These are phyloP conservation scores for Antheraea yamamai DNA, from an alignment of 2,888 invertebrate genomes.

Conservation along the genomic window DNA sequence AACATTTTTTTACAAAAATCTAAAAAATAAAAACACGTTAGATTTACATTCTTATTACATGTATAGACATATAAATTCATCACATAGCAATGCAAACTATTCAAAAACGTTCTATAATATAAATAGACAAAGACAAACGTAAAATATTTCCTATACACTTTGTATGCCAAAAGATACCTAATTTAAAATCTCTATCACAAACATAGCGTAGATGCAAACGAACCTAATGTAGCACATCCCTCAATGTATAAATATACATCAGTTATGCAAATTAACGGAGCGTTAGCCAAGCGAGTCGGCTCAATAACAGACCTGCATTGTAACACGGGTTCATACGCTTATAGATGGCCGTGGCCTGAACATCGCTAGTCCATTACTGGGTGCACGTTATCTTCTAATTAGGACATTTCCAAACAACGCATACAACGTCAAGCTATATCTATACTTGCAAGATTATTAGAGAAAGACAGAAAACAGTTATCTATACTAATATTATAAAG, in stretches of 20 bases:
- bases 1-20: too few relatives aligned
- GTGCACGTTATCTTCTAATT: conserved; percentile 52
- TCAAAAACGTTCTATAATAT: neutral
- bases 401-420: conserved; percentile 25
- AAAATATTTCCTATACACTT: neutral
- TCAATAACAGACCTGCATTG: conserved; percentile 19
- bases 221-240: neutral
- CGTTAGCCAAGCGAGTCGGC: conserved; percentile 26
- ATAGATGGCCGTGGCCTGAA: conserved; percentile 35
- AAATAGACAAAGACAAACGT: neutral
- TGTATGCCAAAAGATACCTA: neutral
- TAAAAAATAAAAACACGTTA: too few relatives aligned
- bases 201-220: neutral
- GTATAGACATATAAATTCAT: too few relatives aligned
- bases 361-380: conserved; percentile 52
- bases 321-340: conserved; percentile 25
- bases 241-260: conserved; percentile 25
- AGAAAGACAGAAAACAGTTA: neutral
- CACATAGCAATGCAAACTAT: too few relatives aligned
- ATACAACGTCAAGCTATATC: neutral
- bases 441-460: neutral
- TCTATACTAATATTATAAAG: too few relatives aligned
- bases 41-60: too few relatives aligned
- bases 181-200: neutral
- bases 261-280: conserved; percentile 25